phyloP scores from a whole-genome alignment of 2,888 invertebrate genomes.

The Dryobotodes eremita region DNA sequence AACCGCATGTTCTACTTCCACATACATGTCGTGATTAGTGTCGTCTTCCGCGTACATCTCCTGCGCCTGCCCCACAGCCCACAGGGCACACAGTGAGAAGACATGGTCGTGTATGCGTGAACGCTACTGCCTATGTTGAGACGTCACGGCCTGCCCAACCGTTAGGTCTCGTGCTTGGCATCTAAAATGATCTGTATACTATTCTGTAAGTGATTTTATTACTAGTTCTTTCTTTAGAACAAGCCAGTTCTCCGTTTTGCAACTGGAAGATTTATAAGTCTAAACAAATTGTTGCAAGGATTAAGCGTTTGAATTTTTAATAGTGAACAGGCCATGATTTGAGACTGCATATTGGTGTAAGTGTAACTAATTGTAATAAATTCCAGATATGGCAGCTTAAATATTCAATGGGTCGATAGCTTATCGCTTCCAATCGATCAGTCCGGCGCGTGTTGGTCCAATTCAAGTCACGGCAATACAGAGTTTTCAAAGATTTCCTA shows the following conservation, averaged over 20 bases:
- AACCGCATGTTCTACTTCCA: background rate
- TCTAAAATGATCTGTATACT: background rate
- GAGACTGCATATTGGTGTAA: background rate
- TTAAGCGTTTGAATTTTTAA: background rate
- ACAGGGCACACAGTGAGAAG: background rate
- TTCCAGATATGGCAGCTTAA: constrained; percentile 11
- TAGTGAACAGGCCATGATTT: background rate
- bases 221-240: background rate
- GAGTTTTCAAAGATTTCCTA: background rate
- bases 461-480: background rate
- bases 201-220: background rate
- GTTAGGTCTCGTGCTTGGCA: background rate
- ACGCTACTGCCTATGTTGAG: background rate
- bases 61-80: background rate
- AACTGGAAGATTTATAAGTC: background rate
- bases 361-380: constrained; percentile 15
- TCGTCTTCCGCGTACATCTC: background rate
- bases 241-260: background rate
- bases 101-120: background rate
- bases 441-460: background rate
- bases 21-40: background rate
- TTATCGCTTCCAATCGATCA: constrained; percentile 19
- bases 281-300: background rate
- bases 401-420: constrained; percentile 27
- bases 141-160: background rate